Base-by-base conservation (phyloP, 1,140 invertebrate genomes). In the Bombus vancouverensis region DNA sequence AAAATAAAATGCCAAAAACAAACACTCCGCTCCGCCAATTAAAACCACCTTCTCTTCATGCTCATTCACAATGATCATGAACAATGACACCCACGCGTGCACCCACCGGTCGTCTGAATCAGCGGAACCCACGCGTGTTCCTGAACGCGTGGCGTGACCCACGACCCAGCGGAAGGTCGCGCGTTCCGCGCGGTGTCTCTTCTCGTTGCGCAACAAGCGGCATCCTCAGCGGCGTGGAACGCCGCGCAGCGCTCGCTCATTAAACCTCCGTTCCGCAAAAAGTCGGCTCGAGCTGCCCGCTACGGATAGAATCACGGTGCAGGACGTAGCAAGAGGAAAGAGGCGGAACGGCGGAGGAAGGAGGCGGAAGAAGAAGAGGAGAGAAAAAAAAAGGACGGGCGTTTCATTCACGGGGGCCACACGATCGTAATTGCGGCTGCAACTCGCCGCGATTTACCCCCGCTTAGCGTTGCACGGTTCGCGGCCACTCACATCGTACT, bases 341-440 rank as follows among this genome's bases (percentile, higher is more conserved):
- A n/a, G 47, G 62, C 65, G 9, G 22, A 59, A 34, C 47, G 47
- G 22, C 47, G 47, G 9, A 47, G 32, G 32, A 62, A 53, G 15
- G 62, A 34, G n/a, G 37, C 32, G 28, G 53, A 47, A 62, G 28
- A 66, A 44, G 53, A n/a, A 39, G 72, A 66, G 47, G 72, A 15
- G 68, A 79, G 53, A 28, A 62, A 79, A 82, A 89, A 81, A 82
- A 86, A 53, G 72, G 76, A 88, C 32, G 62, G 57, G 81, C 83
- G 91, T 91, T 92, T 92, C 92, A 92, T 92, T 92, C 91, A 92
- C 89, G 83, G 86, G 83, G 87, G 81, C 89, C 86, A 47, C 85
- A 62, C 83, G 82, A 73, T 78, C 87, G 90, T 92, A 92, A 92
- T 92, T 92, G 91, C 90, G 39, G 77, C 88, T 84, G 88, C 89